Conservation (phyloP, 2,113 vertebrate species). For the Calidris pygmaea region DNA sequence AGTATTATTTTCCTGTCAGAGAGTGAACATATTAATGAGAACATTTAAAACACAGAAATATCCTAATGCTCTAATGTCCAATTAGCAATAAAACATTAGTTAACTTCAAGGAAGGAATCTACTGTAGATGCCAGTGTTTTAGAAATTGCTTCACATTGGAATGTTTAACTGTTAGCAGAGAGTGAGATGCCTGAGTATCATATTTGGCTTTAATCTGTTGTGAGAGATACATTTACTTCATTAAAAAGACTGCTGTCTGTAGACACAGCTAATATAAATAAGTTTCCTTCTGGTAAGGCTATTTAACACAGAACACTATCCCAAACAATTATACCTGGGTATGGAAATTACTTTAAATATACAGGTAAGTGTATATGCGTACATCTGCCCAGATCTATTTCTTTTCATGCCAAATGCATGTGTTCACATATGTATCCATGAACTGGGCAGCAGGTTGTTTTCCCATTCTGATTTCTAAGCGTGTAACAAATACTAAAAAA, state of each 20-base stretch:
- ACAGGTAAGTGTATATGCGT: background rate
- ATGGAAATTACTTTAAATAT: background rate
- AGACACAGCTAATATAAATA: background rate
- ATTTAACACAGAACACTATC: background rate
- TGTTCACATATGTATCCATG: background rate
- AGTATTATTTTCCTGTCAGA: background rate
- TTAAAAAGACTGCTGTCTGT: background rate
- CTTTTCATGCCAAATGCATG: background rate
- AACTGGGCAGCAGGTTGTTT: background rate
- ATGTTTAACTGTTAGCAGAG: background rate
- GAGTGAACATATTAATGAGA: background rate
- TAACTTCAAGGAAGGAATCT: background rate
- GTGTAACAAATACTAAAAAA: background rate
- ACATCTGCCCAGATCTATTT: background rate
- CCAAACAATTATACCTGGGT: background rate
- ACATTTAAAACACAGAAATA: constrained; percentile 14
- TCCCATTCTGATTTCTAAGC: background rate
- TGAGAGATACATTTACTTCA: background rate
- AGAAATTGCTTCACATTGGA: background rate
- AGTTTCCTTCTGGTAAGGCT: background rate
- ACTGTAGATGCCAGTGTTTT: background rate
- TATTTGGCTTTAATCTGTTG: background rate
- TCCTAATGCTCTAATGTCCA: background rate
- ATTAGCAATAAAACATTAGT: background rate
- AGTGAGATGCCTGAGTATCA: background rate